A percentile compares a stretch with the other conserved stretches of the same genome.
Evolutionary conservation across 1,140 invertebrate genomes (phyloP).

Genomic region (Galleria mellonella): DNA sequence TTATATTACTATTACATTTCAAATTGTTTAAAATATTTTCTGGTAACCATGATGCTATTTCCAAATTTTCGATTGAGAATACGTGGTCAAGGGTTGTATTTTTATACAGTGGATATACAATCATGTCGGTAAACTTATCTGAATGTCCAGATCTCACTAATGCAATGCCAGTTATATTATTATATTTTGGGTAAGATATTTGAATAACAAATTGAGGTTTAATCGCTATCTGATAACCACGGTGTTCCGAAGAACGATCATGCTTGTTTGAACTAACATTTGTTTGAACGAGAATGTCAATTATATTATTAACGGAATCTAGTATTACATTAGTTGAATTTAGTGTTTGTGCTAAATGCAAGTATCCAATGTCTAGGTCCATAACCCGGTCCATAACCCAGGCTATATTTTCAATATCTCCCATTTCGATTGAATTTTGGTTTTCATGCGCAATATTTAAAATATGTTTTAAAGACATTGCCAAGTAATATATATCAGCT

Average conservation of each 20-base stretch:
- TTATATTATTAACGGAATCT: constrained; percentile 65
- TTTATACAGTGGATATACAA: constrained; percentile 56
- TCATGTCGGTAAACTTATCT: constrained; percentile 56
- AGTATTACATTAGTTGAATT: constrained; percentile 75
- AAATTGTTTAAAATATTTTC: constrained; percentile 51
- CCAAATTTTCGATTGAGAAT: constrained; percentile 62
- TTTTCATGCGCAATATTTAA: constrained; percentile 42
- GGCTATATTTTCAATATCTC: constrained; percentile 64
- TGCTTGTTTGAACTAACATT: constrained; percentile 15
- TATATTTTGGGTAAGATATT: constrained; percentile 68
- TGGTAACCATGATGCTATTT: constrained; percentile 74
- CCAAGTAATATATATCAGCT: constrained; percentile 72
- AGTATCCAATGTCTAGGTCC: constrained; percentile 53
- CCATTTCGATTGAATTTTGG: constrained; percentile 42
- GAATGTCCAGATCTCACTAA: constrained; percentile 38
- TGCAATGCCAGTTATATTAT: constrained; percentile 76
- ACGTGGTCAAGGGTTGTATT: constrained; percentile 66
- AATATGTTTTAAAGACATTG: constrained; percentile 65
- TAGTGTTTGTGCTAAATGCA: constrained; percentile 62
- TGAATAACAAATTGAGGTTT: constrained; percentile 70
- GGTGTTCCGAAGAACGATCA: constrained; percentile 2
- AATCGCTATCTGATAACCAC: constrained; percentile 39
- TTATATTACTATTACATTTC: constrained; percentile 26
- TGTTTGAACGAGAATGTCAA: constrained; percentile 43
- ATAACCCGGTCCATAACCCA: constrained; percentile 68